A percentile compares a stretch with the other conserved stretches of the same genome.
phyloP scores from a whole-genome alignment of 1,140 invertebrate species.

The Temnothorax curvispinosus region DNA sequence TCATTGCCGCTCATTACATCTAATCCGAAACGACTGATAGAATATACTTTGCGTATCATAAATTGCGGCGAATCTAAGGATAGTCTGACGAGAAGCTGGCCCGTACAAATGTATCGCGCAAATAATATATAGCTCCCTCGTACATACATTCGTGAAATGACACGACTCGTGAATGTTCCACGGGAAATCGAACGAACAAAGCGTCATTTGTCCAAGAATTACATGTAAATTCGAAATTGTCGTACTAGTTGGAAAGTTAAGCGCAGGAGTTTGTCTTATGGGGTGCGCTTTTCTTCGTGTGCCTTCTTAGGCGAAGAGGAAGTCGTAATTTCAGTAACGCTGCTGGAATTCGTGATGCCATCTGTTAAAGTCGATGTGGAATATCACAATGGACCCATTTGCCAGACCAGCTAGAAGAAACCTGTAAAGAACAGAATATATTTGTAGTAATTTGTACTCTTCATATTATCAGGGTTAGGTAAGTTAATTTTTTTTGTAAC shows the following conservation, averaged over 20 bases:
- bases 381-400: constrained; percentile 98
- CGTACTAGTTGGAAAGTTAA: constrained; percentile 22
- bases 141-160: neutral
- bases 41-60: constrained; percentile 23
- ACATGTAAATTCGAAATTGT: constrained; percentile 34
- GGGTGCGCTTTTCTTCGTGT: neutral
- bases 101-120: constrained; percentile 28
- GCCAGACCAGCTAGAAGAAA: constrained; percentile 98
- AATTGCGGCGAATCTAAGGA: constrained; percentile 18
- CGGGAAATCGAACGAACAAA: neutral
- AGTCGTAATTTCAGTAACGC: constrained; percentile 89
- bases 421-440: constrained; percentile 87
- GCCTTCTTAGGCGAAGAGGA: constrained; percentile 71
- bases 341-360: constrained; percentile 99
- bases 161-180: neutral
- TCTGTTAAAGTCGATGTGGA: constrained; percentile 99
- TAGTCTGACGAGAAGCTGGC: constrained; percentile 30
- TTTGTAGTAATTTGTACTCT: neutral
- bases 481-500: too few relatives aligned
- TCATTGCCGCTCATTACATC: constrained; percentile 63
- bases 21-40: constrained; percentile 24
- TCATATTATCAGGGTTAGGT: too few relatives aligned
- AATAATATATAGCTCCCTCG: neutral
- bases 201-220: neutral
- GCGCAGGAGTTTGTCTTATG: neutral